Base-by-base conservation (phyloP, 2,113 vertebrate genomes). In the Oreocharis arfaki region DNA sequence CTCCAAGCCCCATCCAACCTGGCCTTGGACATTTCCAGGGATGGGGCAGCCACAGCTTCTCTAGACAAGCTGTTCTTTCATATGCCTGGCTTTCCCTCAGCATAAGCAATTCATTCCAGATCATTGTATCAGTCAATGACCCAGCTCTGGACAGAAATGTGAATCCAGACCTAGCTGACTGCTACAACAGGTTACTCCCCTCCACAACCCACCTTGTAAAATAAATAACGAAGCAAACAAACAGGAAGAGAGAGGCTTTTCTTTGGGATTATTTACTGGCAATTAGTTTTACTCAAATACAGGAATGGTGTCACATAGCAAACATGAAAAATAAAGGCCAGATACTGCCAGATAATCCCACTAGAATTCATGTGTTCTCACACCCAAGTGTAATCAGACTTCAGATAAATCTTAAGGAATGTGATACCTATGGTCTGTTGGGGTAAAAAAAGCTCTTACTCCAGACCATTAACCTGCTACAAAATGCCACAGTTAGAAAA, bases 351-450 rank as follows among this genome's bases (percentile, higher is more conserved):
- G 47, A 33, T 63, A 94, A 81, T 19, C 50, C n/a, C 71, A n/a
- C 18, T 39, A 63, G 13, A 85, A 24, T 7, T 49, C 14, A 28
- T 0, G 10, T 32, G 9, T 8, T 60, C 41, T 46, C 44, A 65
- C 2, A 2, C 16, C 3, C 4, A 2, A 2, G 1, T 7, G 20
- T 7, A 23, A 41, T 14, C 59, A 57, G 80, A 32, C 17, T 33
- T 46, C 6, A 50, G 22, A 18, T 24, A 10, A 3, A 63, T 33
- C 52, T 84, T n/a, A 26, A 69, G n/a, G 28, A 80, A 92, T 1
- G 1, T 0, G 5, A 4, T n/a, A 65, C 6, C 59, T 60, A 10
- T 3, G 9, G 32, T 32, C 37, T 53, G 37, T 18, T 28, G 35
- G 5, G 41, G 63, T 26, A 80, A 41, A 84, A 86, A 84, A 73